These are phyloP conservation scores for Drosophila ananassae DNA, from an alignment of 1,140 invertebrate genomes.

Conservation along the genomic window DNA sequence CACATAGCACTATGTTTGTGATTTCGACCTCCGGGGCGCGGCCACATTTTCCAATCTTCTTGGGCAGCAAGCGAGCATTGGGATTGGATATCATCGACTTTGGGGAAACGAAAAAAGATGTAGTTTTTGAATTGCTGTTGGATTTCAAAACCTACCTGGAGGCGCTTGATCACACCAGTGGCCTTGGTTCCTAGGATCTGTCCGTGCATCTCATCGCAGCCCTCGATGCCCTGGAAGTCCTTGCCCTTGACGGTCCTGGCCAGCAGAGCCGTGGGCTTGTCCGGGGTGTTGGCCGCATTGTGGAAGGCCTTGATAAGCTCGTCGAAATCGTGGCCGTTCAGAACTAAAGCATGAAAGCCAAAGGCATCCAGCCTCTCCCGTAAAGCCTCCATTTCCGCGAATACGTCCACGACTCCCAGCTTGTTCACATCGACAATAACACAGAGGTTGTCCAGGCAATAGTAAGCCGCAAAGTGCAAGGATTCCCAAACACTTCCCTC, in stretches of 20 bases:
- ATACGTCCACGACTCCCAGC: conserved; percentile 96
- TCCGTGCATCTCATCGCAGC: conserved; percentile 98
- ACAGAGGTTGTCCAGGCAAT: conserved; percentile 98
- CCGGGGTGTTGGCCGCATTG: conserved; percentile 90
- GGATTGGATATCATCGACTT: background rate
- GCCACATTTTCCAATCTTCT: conserved; percentile 88
- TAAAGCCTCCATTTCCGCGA: conserved; percentile 95
- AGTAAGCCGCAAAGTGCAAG: conserved; percentile 95
- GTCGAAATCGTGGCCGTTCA: conserved; percentile 98
- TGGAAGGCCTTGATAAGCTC: conserved; percentile 95
- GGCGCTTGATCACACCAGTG: conserved; percentile 89
- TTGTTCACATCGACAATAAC: conserved; percentile 99
- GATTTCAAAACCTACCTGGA: conserved; percentile 87
- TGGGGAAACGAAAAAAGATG: background rate
- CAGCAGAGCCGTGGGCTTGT: conserved; percentile 95
- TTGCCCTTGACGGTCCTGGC: conserved; percentile 98
- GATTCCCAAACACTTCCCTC: conserved; percentile 99
- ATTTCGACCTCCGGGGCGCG: conserved; percentile 90
- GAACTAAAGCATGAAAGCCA: conserved; percentile 95
- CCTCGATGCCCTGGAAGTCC: conserved; percentile 94
- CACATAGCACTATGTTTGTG: conserved; percentile 89
- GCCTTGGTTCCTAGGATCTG: conserved; percentile 95
- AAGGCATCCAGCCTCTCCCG: conserved; percentile 95
- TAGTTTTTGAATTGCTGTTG: background rate
- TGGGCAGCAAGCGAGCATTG: conserved; percentile 86